Conservation (phyloP, 2,888 invertebrate genomes). For the Brachyptera putata region DNA sequence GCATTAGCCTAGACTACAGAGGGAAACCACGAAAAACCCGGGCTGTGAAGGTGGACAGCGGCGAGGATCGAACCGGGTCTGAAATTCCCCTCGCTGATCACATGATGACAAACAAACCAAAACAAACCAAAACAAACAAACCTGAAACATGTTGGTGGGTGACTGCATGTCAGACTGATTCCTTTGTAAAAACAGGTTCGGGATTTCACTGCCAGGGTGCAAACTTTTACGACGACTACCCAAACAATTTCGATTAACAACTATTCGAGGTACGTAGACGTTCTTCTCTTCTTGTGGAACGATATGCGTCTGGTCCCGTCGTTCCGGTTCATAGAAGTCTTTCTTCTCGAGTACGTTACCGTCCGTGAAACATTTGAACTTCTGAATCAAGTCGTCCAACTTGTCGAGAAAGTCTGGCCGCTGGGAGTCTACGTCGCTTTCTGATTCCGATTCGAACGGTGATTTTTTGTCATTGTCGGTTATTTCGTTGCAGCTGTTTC, state of each 20-base stretch:
- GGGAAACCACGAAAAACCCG: no score
- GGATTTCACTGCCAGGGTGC: conserved; percentile 39
- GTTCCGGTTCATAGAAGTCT: conserved; percentile 33
- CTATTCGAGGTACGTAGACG: not conserved
- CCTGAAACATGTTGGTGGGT: no score
- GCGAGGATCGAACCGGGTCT: no score
- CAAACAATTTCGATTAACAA: conserved; percentile 7
- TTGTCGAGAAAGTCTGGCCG: conserved; percentile 67
- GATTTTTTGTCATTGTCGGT: conserved; percentile 39
- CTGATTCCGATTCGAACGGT: conserved; percentile 38
- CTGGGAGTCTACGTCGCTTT: conserved; percentile 43
- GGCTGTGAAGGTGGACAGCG: no score
- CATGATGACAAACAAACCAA: no score
- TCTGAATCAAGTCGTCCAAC: conserved; percentile 65
- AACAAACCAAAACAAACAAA: no score
- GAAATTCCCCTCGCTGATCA: no score
- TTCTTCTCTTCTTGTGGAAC: not conserved
- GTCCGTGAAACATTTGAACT: conserved; percentile 67
- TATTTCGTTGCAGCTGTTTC: conserved; percentile 31
- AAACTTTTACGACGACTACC: conserved; percentile 40
- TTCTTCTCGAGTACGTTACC: conserved; percentile 46
- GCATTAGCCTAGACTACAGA: no score
- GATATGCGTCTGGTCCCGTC: not conserved
- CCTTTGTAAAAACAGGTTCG: not conserved
- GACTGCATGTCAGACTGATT: not conserved